Evolutionary conservation across 2,113 vertebrate species (phyloP).

Genomic region (Microtus oregoni): DNA sequence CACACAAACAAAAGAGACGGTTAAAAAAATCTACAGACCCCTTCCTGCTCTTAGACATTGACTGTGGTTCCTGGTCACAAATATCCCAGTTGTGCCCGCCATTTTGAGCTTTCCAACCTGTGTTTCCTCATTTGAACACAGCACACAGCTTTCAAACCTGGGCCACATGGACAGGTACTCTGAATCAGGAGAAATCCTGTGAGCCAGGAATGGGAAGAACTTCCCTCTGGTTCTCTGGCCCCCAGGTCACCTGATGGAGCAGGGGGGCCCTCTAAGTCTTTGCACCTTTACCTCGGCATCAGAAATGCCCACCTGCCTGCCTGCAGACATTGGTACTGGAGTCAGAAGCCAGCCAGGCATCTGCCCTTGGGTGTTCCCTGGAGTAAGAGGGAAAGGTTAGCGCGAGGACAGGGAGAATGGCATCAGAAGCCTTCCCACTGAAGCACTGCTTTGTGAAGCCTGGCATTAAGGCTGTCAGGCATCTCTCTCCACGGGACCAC

Average conservation of each 20-base stretch:
- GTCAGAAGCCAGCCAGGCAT: not conserved
- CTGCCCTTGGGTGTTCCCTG: not conserved
- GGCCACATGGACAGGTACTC: not conserved
- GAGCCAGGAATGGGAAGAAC: not conserved
- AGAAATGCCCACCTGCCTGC: too few relatives aligned
- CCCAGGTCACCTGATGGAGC: accelerated
- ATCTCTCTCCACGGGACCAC: not conserved
- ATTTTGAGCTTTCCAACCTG: accelerated
- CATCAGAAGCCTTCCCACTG: not conserved
- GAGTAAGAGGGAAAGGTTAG: not conserved
- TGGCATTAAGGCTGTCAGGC: not conserved
- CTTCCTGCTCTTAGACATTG: accelerated
- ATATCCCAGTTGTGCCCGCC: accelerated
- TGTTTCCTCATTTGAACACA: not conserved
- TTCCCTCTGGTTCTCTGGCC: not conserved
- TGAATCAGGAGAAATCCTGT: not conserved
- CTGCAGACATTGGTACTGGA: too few relatives aligned
- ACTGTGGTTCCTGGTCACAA: accelerated
- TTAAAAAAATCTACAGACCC: not conserved
- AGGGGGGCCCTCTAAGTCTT: not conserved
- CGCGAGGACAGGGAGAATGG: accelerated
- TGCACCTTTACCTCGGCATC: accelerated
- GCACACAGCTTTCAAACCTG: not conserved
- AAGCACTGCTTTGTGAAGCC: not conserved
- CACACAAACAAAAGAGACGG: not conserved